phyloP scores from a whole-genome alignment of 2,113 vertebrate genomes.

The Apus apus region DNA sequence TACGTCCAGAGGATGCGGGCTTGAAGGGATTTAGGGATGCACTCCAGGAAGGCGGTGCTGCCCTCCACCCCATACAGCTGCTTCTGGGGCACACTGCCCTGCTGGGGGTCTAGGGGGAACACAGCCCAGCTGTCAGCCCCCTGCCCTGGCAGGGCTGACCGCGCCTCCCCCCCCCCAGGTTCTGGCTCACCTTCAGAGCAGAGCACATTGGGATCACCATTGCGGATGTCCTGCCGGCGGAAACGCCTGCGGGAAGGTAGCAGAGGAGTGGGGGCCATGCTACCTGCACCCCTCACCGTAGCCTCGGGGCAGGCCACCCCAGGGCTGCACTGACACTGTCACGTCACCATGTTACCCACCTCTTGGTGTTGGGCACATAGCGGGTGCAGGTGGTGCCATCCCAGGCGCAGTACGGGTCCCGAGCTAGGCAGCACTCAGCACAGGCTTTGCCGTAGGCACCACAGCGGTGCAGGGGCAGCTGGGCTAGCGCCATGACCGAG shows the following conservation, averaged over 20 bases:
- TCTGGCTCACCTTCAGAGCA: conserved; percentile 87
- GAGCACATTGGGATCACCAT: conserved; percentile 91
- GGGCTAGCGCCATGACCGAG: conserved; percentile 83
- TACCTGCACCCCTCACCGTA: accelerated
- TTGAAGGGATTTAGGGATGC: conserved; percentile 93
- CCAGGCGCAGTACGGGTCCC: conserved; percentile 97
- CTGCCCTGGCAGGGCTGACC: accelerated
- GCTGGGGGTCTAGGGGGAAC: conserved; percentile 80
- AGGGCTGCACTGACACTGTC: accelerated
- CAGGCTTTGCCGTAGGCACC: conserved; percentile 91
- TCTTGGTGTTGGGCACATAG: conserved; percentile 91
- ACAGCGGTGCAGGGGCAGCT: conserved; percentile 94
- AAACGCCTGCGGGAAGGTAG: conserved; percentile 81
- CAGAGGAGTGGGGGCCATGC: not conserved
- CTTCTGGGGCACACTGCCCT: conserved; percentile 80
- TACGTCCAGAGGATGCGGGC: conserved; percentile 90
- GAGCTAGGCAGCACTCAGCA: conserved; percentile 95
- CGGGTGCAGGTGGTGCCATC: conserved; percentile 91
- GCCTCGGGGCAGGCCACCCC: accelerated
- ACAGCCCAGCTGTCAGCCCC: not conserved
- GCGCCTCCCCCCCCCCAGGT: not conserved
- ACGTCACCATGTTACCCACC: conserved; percentile 63
- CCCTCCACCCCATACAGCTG: conserved; percentile 92
- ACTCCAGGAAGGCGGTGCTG: conserved; percentile 93
- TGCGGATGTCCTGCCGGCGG: conserved; percentile 92